Base-by-base conservation (phyloP, 2,113 vertebrate species). In the Hippocampus barbouri region DNA sequence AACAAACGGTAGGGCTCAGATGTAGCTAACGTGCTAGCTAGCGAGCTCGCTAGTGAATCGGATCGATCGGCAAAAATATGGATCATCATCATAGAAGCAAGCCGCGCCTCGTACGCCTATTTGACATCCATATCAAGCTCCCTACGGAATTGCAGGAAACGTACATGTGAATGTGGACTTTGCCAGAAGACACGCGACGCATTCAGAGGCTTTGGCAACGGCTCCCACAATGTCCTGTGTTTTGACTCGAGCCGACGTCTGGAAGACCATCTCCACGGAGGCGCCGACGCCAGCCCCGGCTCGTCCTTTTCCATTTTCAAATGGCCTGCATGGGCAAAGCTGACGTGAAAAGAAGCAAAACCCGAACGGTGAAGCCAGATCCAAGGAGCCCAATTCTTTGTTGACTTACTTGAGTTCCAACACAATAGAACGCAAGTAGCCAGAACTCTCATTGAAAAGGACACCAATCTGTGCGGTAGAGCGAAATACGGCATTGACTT, bases 361-460 rank as follows among this genome's bases (percentile, higher is more conserved):
- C 9, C 18, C 5, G 4, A 12, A 4, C 34, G 34, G 30, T 6
- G 0, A 38, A 38, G 34, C 34, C 34, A 2, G 6, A 6, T 5
- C 34, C 34, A 38, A 38, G 34, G 34, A 38, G 34, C 5, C 34
- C 34, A 6, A 38, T 38, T 38, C 5, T 6, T 43, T 8, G 14
- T 21, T 4, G 23, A 76, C 86, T 79, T 73, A 91, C 90, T 0
- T 0, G 38, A 92, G 27, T 54, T 81, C 0, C 62, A 81, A 40
- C 45, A 92, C 85, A 45, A 0, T 65, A 25, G 78, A 74, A 0
- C 0, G 0, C 45, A 14, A 1, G 60, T 70, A 85, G 49, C 6
- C 60, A 0, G 0, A 0, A 0, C 0, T 0, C 0, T 0, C 0
- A 0, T 0, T 0, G 6, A 79, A 82, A 23, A 0, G 0, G 0